phyloP scores from a whole-genome alignment of 2,113 vertebrate species.

The Naja naja region DNA sequence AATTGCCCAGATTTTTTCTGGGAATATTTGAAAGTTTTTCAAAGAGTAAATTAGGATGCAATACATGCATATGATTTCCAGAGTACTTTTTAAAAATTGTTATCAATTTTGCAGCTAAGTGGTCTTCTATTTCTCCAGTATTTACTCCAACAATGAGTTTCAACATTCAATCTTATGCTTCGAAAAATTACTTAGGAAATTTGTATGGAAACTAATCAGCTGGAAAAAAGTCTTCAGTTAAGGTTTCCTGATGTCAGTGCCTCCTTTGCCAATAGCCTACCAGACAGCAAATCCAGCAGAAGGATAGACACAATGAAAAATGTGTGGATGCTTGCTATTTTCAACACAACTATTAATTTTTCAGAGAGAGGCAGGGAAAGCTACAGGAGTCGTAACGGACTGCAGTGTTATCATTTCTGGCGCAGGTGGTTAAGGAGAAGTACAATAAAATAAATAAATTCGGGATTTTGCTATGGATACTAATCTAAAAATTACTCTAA shows the following conservation, averaged over 20 bases:
- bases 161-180: slow-evolving; percentile 29
- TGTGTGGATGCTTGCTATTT: not conserved
- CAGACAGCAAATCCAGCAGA: not conserved
- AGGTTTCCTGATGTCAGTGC: not conserved
- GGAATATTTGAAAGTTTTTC: fast-evolving
- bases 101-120: not conserved
- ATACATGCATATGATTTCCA: not conserved
- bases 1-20: not conserved
- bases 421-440: not conserved
- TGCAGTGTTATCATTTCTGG: not conserved
- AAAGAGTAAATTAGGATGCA: not conserved
- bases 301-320: not conserved
- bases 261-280: not conserved
- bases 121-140: slow-evolving; percentile 28
- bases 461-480: not conserved
- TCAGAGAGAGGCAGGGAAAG: not conserved
- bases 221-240: not conserved
- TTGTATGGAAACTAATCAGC: slow-evolving; percentile 6
- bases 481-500: not conserved
- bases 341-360: not conserved
- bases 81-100: not conserved
- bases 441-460: not conserved
- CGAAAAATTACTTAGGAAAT: slow-evolving; percentile 20
- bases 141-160: slow-evolving; percentile 31
- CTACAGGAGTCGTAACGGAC: not conserved